Conservation (phyloP, 1,140 invertebrate genomes). For the Harlomillsia oculata region DNA sequence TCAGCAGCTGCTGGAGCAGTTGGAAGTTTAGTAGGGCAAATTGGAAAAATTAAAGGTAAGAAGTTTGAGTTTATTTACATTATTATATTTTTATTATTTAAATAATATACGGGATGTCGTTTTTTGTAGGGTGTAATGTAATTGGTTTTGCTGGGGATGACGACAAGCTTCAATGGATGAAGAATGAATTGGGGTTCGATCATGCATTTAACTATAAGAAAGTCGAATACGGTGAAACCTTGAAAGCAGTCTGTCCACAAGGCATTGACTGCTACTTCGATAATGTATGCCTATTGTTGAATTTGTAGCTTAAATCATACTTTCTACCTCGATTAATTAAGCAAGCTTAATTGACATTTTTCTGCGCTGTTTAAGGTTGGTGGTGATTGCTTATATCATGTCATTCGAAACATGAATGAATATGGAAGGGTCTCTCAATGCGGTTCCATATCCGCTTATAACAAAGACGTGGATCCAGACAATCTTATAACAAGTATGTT, state of each 20-base stretch:
- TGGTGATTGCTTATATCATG: conserved; percentile 41
- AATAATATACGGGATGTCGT: not conserved
- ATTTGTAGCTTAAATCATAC: not conserved
- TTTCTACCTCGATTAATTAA: not conserved
- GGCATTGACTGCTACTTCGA: conserved; percentile 59
- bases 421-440: conserved; percentile 42
- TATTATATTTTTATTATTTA: not conserved
- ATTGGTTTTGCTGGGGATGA: conserved; percentile 43
- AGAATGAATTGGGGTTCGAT: conserved; percentile 44
- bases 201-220: conserved; percentile 44
- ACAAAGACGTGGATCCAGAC: conserved; percentile 32
- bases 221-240: conserved; percentile 15
- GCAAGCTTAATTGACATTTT: not conserved
- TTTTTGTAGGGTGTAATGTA: conserved; percentile 40
- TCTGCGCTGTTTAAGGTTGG: conserved; percentile 39
- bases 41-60: conserved; percentile 56
- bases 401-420: conserved; percentile 43
- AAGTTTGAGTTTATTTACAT: not conserved
- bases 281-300: conserved; percentile 45
- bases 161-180: conserved; percentile 44
- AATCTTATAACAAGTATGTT: conserved; percentile 1
- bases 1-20: conserved; percentile 44
- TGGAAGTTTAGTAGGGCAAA: conserved; percentile 61
- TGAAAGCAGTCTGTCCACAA: conserved; percentile 38
- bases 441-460: conserved; percentile 43